Conservation (phyloP, 2,888 invertebrate species). For the Ligdia adustata region DNA sequence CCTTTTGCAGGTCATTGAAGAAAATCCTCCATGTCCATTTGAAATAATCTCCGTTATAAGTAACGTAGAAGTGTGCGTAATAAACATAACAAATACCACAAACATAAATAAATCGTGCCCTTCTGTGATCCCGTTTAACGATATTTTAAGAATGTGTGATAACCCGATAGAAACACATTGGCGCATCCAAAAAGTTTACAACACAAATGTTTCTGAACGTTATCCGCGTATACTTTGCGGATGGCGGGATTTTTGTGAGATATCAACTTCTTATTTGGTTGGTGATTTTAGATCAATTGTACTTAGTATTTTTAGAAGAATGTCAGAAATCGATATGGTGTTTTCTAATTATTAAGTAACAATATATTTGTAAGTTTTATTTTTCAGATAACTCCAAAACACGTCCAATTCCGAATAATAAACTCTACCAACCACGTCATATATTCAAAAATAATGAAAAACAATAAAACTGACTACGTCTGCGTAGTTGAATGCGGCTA, state of each 20-base stretch:
- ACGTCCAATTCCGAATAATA: constrained; percentile 55
- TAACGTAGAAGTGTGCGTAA: constrained; percentile 45
- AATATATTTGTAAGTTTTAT: no score
- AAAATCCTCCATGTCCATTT: constrained; percentile 54
- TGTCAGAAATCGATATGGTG: no score
- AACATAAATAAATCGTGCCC: constrained; percentile 40
- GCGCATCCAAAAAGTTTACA: constrained; percentile 37
- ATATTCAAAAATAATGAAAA: constrained; percentile 66
- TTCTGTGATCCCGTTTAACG: constrained; percentile 38
- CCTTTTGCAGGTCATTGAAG: constrained; percentile 58
- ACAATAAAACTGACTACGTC: constrained; percentile 47
- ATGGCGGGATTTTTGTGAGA: constrained; percentile 52
- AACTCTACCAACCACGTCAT: constrained; percentile 55
- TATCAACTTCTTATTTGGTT: constrained; percentile 59
- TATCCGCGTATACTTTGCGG: constrained; percentile 47
- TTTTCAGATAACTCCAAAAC: constrained; percentile 50
- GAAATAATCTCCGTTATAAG: constrained; percentile 55
- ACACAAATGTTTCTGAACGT: constrained; percentile 37
- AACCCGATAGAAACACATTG: constrained; percentile 61
- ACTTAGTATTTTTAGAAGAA: no score
- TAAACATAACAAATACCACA: constrained; percentile 40
- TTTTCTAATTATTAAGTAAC: not conserved
- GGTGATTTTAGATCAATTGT: no score
- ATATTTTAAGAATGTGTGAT: constrained; percentile 49
- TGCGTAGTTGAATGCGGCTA: constrained; percentile 57